Base-by-base conservation (phyloP, 2,888 invertebrate species). In the Cotesia congregata region DNA sequence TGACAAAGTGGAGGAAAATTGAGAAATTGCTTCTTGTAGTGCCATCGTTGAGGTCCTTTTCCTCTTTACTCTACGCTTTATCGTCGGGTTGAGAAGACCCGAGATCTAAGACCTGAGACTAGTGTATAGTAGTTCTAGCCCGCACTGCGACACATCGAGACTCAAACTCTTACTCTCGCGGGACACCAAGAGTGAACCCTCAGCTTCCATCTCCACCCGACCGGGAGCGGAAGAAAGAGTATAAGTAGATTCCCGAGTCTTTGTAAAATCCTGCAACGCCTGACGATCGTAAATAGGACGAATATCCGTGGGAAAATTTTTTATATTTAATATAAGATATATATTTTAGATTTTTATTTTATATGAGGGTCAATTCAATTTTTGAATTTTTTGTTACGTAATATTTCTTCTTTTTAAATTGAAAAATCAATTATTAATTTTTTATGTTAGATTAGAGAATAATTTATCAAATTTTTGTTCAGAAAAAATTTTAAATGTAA, bases 1-100 rank as follows among this genome's bases (percentile, higher is more conserved):
- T 88, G 89, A 88, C 88, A 88, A 88, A 89, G 88, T 88, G 87
- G 81, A 78, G 83, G 81, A 86, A 89, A 88, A 89, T 89, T 88
- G 89, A 87, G 86, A 88, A 89, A 89, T 89, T 88, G 88, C 88
- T 85, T 87, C 86, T 83, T 84, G 84, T 82, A 81, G 82, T 80
- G 82, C 77, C 79, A 80, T 65, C 65, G 73, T 67, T 17, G 64
- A 70, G 9, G 12, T 50, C 12, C 50, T 12, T 12, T 7, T 50
- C 9, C 50, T 50, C 50, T 64, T 70, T 50, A 61, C 75, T 79
- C 62, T 60, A 59, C 59, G 38, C 20, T 62, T 50, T 50, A 9
- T 41, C 38, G 50, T 38, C 67, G 68, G 77, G 73, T 76, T 78
- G 39, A 71, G 78, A 40, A 20, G 60, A 61, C 61, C 38, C 50